Evolutionary conservation across 2,888 invertebrate genomes (phyloP), one percentile per base, ranked within the genome.

Genomic region (Hydroisotoma schaefferi): DNA sequence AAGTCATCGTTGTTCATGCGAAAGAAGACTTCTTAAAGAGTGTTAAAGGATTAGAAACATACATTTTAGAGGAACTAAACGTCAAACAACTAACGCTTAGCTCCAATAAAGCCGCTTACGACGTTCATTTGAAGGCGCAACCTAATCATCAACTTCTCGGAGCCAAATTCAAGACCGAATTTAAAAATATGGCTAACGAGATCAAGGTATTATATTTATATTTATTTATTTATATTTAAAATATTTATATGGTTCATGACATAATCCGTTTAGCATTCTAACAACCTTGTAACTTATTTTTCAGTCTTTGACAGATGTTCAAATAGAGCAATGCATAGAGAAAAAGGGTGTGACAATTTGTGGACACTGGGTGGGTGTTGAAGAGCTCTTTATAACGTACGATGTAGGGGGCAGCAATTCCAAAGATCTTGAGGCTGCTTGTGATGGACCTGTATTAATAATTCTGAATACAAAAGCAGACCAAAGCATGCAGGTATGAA

Each of bases 81-180:
- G 87, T 99, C 0, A 86, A 87, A 61, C 84, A 84, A 71, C 78
- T 99, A 55, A 88, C 87, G 0, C 81, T 91, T 1, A 90, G 93
- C 2, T 86, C 86, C 40, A 92, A 99, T 74, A 97, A 95, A 78
- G 83, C 87, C 69, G 90, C 88, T 73, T 99, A 93, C 78, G 94
- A 94, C 2, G 90, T 99, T 26, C 85, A 85, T 3, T 77, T 99
- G 53, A 83, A 87, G 73, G 98, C 95, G 1, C 95, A 98, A 75
- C 94, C 97, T 0, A 94, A 99, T 78, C 92, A 94, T 77, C 94
- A 92, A 79, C 80, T 86, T 27, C 82, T 97, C 12, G 99, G 98
- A 0, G 84, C 87, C 12, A 84, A 94, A 61, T 80, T 97, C 40
- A 95, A 95, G 78, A 86, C 87, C 2, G 89, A 90, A 73, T 92